Conservation (phyloP, 2,797 vertebrate genomes). For the Rousettus madagascariensis region DNA sequence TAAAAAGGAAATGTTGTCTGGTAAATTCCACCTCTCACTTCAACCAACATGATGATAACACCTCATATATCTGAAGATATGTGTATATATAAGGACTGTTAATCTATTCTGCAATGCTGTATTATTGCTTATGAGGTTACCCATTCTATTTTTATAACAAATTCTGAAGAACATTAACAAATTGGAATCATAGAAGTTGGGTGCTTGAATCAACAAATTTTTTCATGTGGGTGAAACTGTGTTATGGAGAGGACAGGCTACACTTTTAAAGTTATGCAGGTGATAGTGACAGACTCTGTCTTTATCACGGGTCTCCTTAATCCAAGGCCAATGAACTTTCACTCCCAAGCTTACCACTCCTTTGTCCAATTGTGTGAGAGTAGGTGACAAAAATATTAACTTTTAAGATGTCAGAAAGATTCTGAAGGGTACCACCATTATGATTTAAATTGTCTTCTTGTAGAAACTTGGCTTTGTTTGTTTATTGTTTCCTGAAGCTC, state of each 20-base stretch:
- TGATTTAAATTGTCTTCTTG: not conserved
- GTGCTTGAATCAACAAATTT: not conserved
- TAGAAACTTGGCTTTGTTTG: not conserved
- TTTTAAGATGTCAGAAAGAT: not conserved
- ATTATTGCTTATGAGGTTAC: not conserved
- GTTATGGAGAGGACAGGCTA: not conserved
- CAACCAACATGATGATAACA: not conserved
- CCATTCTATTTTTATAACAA: not conserved
- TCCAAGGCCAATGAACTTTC: not conserved
- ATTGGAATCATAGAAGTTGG: not conserved
- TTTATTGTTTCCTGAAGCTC: not conserved
- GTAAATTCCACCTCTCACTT: not conserved
- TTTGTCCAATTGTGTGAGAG: not conserved
- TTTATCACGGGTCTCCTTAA: not conserved
- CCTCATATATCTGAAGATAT: not conserved
- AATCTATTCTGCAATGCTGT: not conserved
- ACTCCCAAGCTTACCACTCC: not conserved
- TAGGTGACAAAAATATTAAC: not conserved
- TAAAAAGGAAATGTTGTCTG: not conserved
- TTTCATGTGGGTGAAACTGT: not conserved
- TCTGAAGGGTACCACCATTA: not conserved
- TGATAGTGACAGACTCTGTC: not conserved
- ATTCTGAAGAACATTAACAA: not conserved
- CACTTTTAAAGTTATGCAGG: not conserved
- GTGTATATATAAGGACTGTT: no score